A percentile compares a stretch with the other conserved stretches of the same genome.
These are phyloP conservation scores for Connochaetes taurinus DNA, from an alignment of 2,113 vertebrate genomes.

Conservation along the genomic window DNA sequence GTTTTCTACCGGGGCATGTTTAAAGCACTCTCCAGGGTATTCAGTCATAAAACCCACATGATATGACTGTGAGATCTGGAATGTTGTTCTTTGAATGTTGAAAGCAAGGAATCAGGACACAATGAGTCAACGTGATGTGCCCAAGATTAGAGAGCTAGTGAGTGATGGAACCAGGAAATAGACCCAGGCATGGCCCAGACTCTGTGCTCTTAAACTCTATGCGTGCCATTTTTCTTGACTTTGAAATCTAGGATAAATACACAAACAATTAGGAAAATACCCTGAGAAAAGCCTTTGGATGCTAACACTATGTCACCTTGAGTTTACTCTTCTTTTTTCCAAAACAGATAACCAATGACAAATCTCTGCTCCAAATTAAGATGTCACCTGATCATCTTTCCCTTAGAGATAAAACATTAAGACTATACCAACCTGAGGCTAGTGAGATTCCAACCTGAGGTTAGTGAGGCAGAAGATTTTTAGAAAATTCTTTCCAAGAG, in stretches of 20 bases:
- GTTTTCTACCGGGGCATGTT: neutral
- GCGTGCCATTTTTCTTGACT: neutral
- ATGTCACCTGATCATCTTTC: neutral
- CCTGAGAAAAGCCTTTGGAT: neutral
- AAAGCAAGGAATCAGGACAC: neutral
- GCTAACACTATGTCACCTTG: neutral
- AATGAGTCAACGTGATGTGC: neutral
- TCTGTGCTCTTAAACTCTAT: neutral
- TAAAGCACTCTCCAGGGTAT: neutral
- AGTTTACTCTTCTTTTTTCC: neutral
- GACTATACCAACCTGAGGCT: neutral
- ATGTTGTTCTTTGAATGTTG: neutral
- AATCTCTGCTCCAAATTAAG: neutral
- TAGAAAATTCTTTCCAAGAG: neutral
- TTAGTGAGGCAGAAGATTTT: neutral
- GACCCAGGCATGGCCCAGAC: neutral
- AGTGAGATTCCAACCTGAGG: neutral
- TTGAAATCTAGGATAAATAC: neutral
- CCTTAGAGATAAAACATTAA: neutral
- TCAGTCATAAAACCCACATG: neutral
- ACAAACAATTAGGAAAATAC: neutral
- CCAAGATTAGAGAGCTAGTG: neutral
- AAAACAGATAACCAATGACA: neutral
- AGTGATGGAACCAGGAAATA: neutral
- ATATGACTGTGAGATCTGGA: too few relatives aligned